Base-by-base conservation (phyloP, 2,113 vertebrate species). In the Morone chrysops region DNA sequence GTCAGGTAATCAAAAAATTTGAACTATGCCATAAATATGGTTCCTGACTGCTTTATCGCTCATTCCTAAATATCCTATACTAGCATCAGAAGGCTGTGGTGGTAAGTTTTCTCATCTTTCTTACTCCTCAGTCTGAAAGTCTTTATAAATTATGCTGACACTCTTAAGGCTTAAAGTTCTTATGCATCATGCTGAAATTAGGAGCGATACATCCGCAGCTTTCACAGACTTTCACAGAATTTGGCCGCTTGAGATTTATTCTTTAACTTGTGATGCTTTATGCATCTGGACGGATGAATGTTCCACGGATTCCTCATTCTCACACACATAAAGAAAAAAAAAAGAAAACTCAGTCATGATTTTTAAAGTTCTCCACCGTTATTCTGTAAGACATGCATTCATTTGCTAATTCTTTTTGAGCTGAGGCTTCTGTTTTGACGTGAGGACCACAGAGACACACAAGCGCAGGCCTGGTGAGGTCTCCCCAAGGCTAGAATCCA, bases 321-420 rank as follows among this genome's bases (percentile, higher is more conserved):
- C 50, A 45, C n/a, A 57, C 40, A 79, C 70, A 76, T 18, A n/a
- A 43, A 65, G 17, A 60, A 8, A 53, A 7, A 13, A 8, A 51
- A 79, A 67, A 63, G 53, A 18, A 85, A 83, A 75, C 45, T 73
- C 20, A 70, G 77, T 18, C 22, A 40, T 3, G 9, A 5, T 62
- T 65, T 76, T 47, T 62, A 73, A 86, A 73, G 48, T 68, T 45
- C 70, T 70, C 78, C 25, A 68, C 80, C 70, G n/a, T 76, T 86
- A 86, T 81, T 86, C 80, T 77, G 83, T 76, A 70, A 84, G 82
- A 90, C 82, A 76, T 70, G 71, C 62, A 61, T 87, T 76, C 75
- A 54, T 89, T 90, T 90, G 84, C 86, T 89, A 65, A 90, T 92
- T 90, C 69, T 14, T 80, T 87, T 77, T 85, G 83, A 87, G 84